phyloP scores from a whole-genome alignment of 2,797 vertebrate genomes.

The Karalla daura region DNA sequence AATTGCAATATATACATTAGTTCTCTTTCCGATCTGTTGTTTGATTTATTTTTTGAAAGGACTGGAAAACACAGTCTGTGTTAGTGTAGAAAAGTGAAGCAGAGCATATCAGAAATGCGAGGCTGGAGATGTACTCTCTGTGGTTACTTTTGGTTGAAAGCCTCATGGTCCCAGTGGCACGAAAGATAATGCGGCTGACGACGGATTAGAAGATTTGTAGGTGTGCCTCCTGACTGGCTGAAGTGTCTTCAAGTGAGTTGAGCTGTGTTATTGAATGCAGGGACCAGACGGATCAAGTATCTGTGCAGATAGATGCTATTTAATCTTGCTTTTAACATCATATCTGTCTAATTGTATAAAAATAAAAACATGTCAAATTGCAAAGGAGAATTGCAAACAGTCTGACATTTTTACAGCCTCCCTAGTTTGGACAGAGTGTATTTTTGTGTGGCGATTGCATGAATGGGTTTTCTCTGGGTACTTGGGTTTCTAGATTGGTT shows the following conservation, averaged over 20 bases:
- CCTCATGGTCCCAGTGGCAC: constrained; percentile 51
- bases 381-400: no score
- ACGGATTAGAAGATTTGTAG: constrained; percentile 72
- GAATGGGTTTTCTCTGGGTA: no score
- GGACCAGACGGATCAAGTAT: not conserved
- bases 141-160: not conserved
- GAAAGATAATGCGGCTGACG: constrained; percentile 58
- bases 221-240: constrained; percentile 69
- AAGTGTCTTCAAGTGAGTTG: rapidly evolving
- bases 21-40: not conserved
- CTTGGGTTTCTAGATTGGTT: no score
- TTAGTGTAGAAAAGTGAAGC: not conserved
- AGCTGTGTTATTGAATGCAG: not conserved
- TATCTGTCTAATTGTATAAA: no score
- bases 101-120: not conserved
- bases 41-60: not conserved
- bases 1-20: not conserved
- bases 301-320: no score
- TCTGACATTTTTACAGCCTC: no score
- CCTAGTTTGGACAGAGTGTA: no score
- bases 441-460: no score
- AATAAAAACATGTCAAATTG: no score
- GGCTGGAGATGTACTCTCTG: not conserved
- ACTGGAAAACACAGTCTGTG: not conserved
- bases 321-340: no score